phyloP scores from a whole-genome alignment of 2,113 vertebrate genomes.

The Callipepla squamata region DNA sequence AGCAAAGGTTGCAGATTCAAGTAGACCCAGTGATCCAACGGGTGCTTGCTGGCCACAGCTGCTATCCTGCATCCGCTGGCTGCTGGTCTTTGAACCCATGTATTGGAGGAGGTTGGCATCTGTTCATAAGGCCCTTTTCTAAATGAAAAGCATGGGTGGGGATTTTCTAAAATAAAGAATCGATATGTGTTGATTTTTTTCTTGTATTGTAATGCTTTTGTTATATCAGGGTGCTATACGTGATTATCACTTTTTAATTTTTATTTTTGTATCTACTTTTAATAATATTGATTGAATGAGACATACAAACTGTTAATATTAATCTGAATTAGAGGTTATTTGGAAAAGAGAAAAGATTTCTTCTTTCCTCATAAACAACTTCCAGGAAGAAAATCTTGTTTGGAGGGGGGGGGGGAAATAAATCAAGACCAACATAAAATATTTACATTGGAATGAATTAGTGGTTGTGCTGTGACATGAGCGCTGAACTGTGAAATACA shows the following conservation, averaged over 20 bases:
- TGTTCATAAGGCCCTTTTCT: background rate
- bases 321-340: background rate
- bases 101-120: background rate
- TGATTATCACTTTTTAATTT: background rate
- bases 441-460: background rate
- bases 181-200: fast-evolving
- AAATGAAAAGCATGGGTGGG: background rate
- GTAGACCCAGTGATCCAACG: background rate
- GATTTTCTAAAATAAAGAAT: background rate
- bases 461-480: background rate
- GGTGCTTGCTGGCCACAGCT: background rate
- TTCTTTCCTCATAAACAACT: background rate
- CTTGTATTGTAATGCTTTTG: background rate
- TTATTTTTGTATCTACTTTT: background rate
- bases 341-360: background rate
- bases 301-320: background rate
- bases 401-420: background rate
- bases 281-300: background rate
- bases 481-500: background rate
- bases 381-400: background rate
- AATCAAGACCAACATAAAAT: background rate
- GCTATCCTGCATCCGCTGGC: background rate
- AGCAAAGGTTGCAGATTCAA: background rate
- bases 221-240: background rate
- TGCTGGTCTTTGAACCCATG: background rate